Evolutionary conservation across 2,113 vertebrate species (phyloP).

Genomic region (Corythornis vintsioides): DNA sequence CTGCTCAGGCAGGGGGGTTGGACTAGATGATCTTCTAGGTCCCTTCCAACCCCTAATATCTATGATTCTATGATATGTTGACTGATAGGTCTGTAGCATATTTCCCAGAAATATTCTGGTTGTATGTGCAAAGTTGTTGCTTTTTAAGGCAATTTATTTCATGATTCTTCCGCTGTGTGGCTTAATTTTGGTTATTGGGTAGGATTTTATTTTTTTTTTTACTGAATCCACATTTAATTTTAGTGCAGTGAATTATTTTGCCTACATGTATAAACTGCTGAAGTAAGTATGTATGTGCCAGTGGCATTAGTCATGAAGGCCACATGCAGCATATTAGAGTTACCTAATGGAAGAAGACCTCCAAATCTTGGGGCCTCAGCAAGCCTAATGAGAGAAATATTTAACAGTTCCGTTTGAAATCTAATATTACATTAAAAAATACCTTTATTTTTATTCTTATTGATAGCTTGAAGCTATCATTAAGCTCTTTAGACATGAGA

Average conservation of each 20-base stretch:
- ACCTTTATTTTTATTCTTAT: not conserved
- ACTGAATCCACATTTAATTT: not conserved
- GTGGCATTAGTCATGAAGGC: not conserved
- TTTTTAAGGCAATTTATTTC: not conserved
- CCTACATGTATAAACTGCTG: not conserved
- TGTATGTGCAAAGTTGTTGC: not conserved
- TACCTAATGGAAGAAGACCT: not conserved
- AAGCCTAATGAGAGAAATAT: not conserved
- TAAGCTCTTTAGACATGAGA: not conserved
- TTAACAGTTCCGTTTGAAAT: not conserved
- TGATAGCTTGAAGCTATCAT: not conserved
- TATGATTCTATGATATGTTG: not conserved
- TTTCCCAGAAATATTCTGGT: not conserved
- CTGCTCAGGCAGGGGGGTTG: no score
- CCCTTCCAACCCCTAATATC: no score
- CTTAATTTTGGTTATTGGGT: not conserved
- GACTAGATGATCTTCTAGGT: no score
- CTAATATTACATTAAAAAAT: not conserved
- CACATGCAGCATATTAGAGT: not conserved
- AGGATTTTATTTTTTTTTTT: not conserved
- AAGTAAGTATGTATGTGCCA: not conserved
- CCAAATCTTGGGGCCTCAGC: not conserved
- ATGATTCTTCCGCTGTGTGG: not conserved
- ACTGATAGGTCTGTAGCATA: not conserved
- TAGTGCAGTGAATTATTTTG: not conserved